phyloP scores from a whole-genome alignment of 2,888 invertebrate genomes.

The Ophion costatus region DNA sequence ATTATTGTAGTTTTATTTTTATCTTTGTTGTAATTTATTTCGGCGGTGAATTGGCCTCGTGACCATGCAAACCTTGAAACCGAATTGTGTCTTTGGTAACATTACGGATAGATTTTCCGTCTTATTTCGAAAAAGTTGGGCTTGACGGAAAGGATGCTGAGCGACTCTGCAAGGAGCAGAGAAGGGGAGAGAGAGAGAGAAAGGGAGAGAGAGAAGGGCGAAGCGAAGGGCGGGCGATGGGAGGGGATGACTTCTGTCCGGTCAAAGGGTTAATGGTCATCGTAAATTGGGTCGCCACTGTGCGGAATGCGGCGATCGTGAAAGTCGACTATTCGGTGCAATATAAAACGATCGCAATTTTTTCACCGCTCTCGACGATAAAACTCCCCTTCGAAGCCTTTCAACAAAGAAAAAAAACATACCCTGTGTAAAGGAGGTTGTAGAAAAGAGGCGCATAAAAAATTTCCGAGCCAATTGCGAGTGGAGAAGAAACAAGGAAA shows the following conservation, averaged over 20 bases:
- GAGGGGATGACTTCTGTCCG: slow-evolving; percentile 13
- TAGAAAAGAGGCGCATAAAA: neutral
- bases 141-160: neutral
- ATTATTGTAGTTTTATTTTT: neutral
- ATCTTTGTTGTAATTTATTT: neutral
- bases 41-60: slow-evolving; percentile 31
- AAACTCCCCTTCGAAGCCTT: neutral
- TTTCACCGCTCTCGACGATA: neutral
- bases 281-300: neutral
- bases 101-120: neutral
- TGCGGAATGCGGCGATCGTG: neutral
- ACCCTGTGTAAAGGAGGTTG: too few species aligned
- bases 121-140: neutral
- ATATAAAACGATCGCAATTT: neutral
- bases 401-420: too few species aligned
- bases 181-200: slow-evolving; percentile 26
- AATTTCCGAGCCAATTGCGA: neutral
- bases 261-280: slow-evolving; percentile 3
- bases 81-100: neutral
- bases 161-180: neutral
- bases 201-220: slow-evolving; percentile 10
- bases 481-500: too few species aligned
- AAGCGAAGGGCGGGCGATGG: too few species aligned
- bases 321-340: neutral
- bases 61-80: slow-evolving; percentile 27